Conservation (phyloP, 2,797 vertebrate species). For the Zalophus californianus region DNA sequence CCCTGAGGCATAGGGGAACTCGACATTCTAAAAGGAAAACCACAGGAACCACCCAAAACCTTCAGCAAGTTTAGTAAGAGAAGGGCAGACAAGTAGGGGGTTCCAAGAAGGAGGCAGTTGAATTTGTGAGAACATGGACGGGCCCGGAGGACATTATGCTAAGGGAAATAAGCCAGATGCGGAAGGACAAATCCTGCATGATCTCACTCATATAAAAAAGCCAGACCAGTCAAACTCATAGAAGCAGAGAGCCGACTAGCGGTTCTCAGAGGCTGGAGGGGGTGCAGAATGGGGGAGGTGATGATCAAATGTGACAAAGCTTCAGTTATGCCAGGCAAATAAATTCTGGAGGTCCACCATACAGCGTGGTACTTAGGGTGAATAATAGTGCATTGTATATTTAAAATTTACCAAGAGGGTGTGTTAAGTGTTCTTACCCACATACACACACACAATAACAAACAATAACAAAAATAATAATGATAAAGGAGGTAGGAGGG, state of each 20-base stretch:
- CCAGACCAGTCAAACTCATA: not conserved
- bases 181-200: not conserved
- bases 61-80: not conserved
- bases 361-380: not conserved
- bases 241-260: not conserved
- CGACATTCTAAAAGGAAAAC: not conserved
- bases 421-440: not conserved
- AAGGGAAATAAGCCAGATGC: not conserved
- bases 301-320: no score
- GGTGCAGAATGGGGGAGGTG: not conserved
- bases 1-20: accelerated
- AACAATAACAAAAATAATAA: not conserved
- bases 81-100: no score
- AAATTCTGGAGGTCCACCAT: not conserved
- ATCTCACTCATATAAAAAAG: not conserved
- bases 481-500: not conserved
- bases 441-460: not conserved
- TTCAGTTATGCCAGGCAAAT: not conserved
- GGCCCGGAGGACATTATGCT: no score
- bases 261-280: no score
- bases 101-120: not conserved
- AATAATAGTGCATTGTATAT: no score
- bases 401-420: not conserved
- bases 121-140: no score
- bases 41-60: not conserved